phyloP scores from a whole-genome alignment of 2,113 vertebrate species.

The Arvicanthis niloticus region DNA sequence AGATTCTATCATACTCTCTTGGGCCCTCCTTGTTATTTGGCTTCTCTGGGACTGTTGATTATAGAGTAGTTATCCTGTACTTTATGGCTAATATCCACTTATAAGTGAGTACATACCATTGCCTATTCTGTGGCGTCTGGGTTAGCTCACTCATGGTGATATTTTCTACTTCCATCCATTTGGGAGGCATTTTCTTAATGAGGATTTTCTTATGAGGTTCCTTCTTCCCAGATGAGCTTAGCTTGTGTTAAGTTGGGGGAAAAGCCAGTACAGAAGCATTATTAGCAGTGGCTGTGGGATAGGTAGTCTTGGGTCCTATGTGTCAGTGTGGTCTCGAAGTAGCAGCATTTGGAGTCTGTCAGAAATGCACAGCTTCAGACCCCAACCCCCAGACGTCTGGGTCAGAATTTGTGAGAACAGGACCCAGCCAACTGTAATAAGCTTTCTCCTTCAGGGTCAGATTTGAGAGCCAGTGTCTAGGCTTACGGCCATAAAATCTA shows the following conservation, averaged over 20 bases:
- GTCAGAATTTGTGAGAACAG: background rate
- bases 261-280: background rate
- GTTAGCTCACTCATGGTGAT: too few species aligned
- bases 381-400: background rate
- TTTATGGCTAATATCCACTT: too few species aligned
- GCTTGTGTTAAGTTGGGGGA: background rate
- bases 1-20: too few species aligned
- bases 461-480: background rate
- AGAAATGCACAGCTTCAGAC: background rate
- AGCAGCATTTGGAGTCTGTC: background rate
- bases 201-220: background rate
- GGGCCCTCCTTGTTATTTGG: too few species aligned
- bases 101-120: too few species aligned
- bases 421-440: background rate
- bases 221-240: background rate
- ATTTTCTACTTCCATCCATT: too few species aligned
- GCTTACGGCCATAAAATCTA: constrained; percentile 11
- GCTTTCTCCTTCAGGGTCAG: background rate
- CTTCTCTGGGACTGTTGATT: too few species aligned
- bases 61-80: too few species aligned
- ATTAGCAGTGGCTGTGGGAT: background rate
- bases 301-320: background rate
- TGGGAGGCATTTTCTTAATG: background rate
- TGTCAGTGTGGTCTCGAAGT: background rate
- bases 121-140: too few species aligned